Conservation (phyloP, 2,797 vertebrate species). For the Paguma larvata region DNA sequence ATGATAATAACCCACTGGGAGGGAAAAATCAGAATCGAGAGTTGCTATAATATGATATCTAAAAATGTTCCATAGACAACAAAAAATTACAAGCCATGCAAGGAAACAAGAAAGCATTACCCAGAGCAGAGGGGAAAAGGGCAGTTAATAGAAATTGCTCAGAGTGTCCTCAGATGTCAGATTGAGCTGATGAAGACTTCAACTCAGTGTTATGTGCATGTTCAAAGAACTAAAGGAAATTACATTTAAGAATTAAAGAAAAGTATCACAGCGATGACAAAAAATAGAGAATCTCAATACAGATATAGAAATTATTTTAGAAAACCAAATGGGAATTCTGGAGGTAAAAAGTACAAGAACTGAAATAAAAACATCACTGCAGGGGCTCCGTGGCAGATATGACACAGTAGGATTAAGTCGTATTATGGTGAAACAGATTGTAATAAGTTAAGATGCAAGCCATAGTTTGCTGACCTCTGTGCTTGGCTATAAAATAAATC, state of each 20-base stretch:
- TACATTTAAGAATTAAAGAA: neutral
- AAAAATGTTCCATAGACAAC: neutral
- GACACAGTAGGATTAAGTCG: neutral
- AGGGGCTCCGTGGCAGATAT: neutral
- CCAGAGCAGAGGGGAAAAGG: neutral
- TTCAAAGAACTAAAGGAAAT: neutral
- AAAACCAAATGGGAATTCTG: neutral
- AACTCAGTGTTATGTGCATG: neutral
- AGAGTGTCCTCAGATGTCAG: neutral
- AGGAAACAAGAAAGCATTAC: neutral
- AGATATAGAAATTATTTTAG: neutral
- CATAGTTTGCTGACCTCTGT: neutral
- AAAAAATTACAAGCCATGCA: neutral
- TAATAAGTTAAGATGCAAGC: neutral
- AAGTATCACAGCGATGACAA: neutral
- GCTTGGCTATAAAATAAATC: neutral
- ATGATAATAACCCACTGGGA: neutral
- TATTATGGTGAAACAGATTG: neutral
- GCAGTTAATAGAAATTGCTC: neutral
- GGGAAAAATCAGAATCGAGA: neutral
- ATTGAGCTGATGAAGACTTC: neutral
- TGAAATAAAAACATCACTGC: neutral
- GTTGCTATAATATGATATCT: neutral
- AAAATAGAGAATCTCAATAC: neutral
- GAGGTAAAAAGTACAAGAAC: neutral